Conservation (phyloP, 2,113 vertebrate genomes). For the Merops nubicus region DNA sequence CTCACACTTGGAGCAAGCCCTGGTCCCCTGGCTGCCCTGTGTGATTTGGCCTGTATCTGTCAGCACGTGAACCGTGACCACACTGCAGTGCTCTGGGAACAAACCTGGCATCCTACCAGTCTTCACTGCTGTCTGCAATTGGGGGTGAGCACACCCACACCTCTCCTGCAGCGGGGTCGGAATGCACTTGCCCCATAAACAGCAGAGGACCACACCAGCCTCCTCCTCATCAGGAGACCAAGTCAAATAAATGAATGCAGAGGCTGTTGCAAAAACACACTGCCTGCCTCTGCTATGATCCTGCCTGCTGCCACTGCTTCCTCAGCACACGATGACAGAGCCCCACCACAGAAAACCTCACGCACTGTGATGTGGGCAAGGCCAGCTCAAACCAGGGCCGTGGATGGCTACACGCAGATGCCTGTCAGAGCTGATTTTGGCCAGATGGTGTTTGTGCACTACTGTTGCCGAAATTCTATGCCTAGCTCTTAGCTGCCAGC, state of each 20-base stretch:
- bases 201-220: background rate
- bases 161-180: background rate
- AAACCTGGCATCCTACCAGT: background rate
- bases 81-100: background rate
- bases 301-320: background rate
- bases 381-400: background rate
- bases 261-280: background rate
- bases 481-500: constrained; percentile 19
- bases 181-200: background rate
- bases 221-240: background rate
- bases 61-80: background rate
- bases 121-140: background rate
- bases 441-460: constrained; percentile 42
- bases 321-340: background rate
- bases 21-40: background rate
- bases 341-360: background rate
- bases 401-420: background rate
- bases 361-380: background rate
- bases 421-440: background rate
- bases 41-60: background rate
- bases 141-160: background rate
- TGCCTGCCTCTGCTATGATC: background rate
- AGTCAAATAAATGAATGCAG: rapidly evolving
- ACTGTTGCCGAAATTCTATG: constrained; percentile 9
- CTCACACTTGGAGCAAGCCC: background rate